Conservation (phyloP, 2,113 vertebrate species). For the Tachuris rubrigastra region DNA sequence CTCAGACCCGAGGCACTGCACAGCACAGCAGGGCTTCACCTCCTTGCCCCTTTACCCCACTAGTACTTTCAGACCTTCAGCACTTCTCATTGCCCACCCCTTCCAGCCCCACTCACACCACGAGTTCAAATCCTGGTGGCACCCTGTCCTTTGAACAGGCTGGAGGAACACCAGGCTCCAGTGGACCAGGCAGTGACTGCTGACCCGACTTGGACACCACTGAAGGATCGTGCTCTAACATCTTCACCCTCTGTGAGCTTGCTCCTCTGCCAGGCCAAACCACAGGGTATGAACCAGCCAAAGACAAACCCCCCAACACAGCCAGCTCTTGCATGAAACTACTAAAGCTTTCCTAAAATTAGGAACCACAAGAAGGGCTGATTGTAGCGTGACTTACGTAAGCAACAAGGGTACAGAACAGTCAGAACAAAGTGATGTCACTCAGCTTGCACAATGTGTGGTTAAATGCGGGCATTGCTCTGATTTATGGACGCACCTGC, state of each 20-base stretch:
- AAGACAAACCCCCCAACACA: background rate
- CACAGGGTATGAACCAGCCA: background rate
- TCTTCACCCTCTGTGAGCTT: background rate
- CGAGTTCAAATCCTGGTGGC: background rate
- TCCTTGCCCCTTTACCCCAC: background rate
- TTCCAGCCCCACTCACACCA: background rate
- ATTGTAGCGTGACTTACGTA: background rate
- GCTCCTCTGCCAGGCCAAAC: background rate
- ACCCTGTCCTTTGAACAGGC: background rate
- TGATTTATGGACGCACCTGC: background rate
- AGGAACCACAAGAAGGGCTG: background rate
- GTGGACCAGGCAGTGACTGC: background rate
- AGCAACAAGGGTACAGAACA: background rate
- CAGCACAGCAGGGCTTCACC: background rate
- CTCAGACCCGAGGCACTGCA: background rate
- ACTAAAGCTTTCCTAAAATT: background rate
- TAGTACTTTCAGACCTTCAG: background rate
- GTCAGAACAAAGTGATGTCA: background rate
- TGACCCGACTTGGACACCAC: background rate
- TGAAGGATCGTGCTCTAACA: background rate
- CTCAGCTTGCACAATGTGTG: background rate
- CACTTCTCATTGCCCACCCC: rapidly evolving
- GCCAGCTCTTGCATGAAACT: background rate
- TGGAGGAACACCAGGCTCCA: background rate
- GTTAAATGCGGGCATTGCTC: background rate